Conservation (phyloP, 2,888 invertebrate genomes). For the Rotaria macrura region DNA sequence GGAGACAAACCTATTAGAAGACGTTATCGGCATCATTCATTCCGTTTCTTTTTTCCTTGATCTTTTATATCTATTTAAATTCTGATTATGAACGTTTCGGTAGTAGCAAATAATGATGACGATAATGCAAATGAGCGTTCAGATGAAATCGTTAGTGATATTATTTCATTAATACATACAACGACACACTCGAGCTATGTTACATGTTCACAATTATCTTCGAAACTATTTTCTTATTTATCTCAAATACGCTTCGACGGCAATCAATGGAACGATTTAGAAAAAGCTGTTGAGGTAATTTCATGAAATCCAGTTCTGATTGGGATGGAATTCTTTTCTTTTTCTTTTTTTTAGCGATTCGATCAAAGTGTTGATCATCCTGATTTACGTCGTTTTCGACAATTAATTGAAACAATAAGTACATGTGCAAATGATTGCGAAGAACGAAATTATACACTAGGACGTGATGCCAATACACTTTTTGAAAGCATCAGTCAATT, state of each 20-base stretch:
- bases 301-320: no score
- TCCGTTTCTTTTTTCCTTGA: not conserved
- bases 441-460: slow-evolving; percentile 23
- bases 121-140: not conserved
- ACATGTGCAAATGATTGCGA: not conserved
- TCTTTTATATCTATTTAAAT: not conserved
- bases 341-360: not conserved
- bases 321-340: not conserved
- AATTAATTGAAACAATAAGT: not conserved
- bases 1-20: not conserved
- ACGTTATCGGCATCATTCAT: not conserved
- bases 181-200: slow-evolving; percentile 2
- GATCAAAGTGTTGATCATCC: slow-evolving; percentile 4
- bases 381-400: not conserved
- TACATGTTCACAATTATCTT: not conserved
- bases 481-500: not conserved
- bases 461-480: not conserved
- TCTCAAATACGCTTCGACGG: not conserved
- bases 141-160: not conserved
- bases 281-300: not conserved
- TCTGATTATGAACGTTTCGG: not conserved
- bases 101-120: not conserved
- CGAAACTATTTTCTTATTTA: not conserved
- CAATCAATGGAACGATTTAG: not conserved
- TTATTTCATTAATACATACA: slow-evolving; percentile 9